Conservation (phyloP, 1,140 invertebrate species). For the Polypedilum pembai region DNA sequence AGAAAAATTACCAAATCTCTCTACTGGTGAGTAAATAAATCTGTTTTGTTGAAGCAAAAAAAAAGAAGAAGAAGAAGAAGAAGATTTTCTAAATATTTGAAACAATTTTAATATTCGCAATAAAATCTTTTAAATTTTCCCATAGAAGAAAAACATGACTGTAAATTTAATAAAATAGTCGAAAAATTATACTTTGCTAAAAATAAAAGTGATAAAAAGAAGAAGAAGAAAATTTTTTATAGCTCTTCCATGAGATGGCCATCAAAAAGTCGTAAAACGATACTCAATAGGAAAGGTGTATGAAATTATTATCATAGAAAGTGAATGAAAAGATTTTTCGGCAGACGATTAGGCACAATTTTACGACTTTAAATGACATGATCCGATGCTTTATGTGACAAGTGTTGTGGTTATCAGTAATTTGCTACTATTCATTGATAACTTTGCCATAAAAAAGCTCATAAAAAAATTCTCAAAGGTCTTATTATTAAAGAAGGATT, state of each 20-base stretch:
- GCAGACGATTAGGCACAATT: not conserved
- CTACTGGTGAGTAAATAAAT: too few relatives aligned
- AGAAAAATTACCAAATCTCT: not conserved
- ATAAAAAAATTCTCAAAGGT: too few relatives aligned
- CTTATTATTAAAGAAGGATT: too few relatives aligned
- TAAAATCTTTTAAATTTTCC: too few relatives aligned
- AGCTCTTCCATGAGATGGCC: not conserved
- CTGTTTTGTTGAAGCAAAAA: too few relatives aligned
- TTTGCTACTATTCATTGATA: not conserved
- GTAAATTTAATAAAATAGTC: too few relatives aligned
- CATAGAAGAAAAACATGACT: too few relatives aligned
- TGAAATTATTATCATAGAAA: not conserved
- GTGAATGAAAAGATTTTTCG: not conserved
- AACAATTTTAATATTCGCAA: too few relatives aligned
- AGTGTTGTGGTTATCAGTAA: not conserved
- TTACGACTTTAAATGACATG: not conserved
- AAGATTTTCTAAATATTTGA: too few relatives aligned
- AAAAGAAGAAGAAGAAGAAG: too few relatives aligned
- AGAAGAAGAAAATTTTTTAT: not conserved
- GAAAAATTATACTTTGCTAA: too few relatives aligned
- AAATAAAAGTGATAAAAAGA: not conserved
- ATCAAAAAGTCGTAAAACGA: slow-evolving; percentile 13
- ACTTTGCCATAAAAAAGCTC: not conserved
- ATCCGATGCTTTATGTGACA: slow-evolving; percentile 17
- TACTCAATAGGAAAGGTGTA: not conserved